Evolutionary conservation across 1,140 invertebrate species (phyloP), one percentile per base, ranked within the genome.

Genomic region (Thalassaphorura encarpata): DNA sequence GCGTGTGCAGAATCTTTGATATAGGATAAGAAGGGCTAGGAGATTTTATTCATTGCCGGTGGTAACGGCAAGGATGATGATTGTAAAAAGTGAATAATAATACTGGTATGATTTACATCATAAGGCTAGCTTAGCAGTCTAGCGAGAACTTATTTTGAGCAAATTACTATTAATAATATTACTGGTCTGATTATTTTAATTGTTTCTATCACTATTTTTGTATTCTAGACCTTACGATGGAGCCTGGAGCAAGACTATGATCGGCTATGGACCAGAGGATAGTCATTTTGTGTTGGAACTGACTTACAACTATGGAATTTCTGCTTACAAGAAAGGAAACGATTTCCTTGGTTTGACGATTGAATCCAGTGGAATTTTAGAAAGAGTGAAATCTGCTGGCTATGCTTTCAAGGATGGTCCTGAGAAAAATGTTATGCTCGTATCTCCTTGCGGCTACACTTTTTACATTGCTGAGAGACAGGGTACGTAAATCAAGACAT

Each of bases 191-290:
- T 36, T 36, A 11, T 11, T n/a, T 36, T n/a, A 36, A 11, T 11
- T n/a, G 33, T 36, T 36, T 36, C 33, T 36, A 13, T 26, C 46
- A 11, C 41, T 13, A 13, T 51, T 56, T 48, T 58, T 47, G 43
- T 36, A 48, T 52, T 56, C 68, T 67, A 91, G 90, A 39, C 92
- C 92, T 18, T 98, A 97, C 75, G 88, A 89, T 69, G 94, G 93
- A 63, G 84, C 88, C 63, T 99, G 96, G 96, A 96, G 90, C 68
- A 99, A 99, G 75, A 97, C 96, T 0, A 99, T 99, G 95, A 80
- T 98, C 45, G 96, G 95, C 13, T 99, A 96, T 78, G 95, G 95
- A 1, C 81, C 86, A 8, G 96, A 99, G 75, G 87, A 94, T 67
- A 78, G 80, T 48, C 87, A 97, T 73, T 99, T 98, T 80, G 94